Evolutionary conservation across 2,888 invertebrate genomes (phyloP), one percentile per base, ranked within the genome.

Genomic region (Lamellibrachia satsuma): DNA sequence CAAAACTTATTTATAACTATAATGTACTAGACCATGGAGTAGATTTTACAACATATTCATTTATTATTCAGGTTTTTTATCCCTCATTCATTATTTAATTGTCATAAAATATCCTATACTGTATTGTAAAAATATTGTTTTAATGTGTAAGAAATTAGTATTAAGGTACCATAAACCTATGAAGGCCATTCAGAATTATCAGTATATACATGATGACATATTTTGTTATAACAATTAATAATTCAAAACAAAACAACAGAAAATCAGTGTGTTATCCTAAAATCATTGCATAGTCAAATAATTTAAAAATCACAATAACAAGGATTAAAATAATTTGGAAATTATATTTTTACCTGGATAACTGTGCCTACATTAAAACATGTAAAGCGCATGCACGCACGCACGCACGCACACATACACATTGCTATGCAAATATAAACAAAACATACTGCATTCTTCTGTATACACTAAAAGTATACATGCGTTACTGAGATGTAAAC

Each of bases 351-450:
- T 75, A 75, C 75, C 75, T 75, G 75, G 75, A 75, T 75, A 75
- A 75, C 75, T 75, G 75, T 75, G 75, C 75, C 75, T 75, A 75
- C 75, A 75, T 75, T 75, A 75, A 75, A 75, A 75, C 75, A 75
- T 75, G 75, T 75, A 75, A 75, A 15, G 75, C 75, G n/a, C 75
- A 75, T 60, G 60, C 60, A 60, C 9, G 9, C 55, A 55, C 9
- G 9, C 55, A 9, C 4, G 9, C 55, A 9, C 9, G 3, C 9
- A 9, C 9, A 55, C 55, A 55, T 55, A 55, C 55, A 55, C 9
- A 22, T n/a, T 75, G n/a, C 75, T 75, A 75, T 75, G 75, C 75
- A 75, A 11, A 75, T 75, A 22, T 75, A 75, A 15, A 75, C 75
- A 75, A 11, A 55, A 55, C 15, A n/a, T 75, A 22, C 75, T 75